Conservation (phyloP, 2,888 invertebrate genomes). For the Drosophila conformis region DNA sequence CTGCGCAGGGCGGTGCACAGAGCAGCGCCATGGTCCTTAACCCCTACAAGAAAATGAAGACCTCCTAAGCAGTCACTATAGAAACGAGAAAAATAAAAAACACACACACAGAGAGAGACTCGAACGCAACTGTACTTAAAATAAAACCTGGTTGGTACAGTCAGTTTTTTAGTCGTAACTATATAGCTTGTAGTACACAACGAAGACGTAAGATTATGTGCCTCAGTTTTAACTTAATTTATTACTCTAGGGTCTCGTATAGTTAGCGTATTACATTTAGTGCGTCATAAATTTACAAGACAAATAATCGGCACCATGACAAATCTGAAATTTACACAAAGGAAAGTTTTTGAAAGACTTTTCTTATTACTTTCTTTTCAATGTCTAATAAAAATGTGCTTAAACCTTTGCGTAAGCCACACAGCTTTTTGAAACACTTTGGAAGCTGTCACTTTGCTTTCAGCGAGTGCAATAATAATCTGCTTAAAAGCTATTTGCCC, state of each 20-base stretch:
- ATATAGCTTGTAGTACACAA: conserved; percentile 44
- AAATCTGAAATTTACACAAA: conserved; percentile 14
- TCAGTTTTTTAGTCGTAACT: conserved; percentile 25
- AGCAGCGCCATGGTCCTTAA: conserved; percentile 88
- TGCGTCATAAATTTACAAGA: conserved; percentile 7
- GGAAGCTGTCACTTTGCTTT: conserved; percentile 18
- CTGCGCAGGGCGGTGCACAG: conserved; percentile 60
- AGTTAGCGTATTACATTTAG: conserved; percentile 38
- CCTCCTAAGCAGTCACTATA: conserved; percentile 85
- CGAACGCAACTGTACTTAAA: conserved; percentile 65
- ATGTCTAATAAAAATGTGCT: conserved; percentile 8
- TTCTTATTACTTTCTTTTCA: background rate
- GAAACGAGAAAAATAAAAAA: background rate
- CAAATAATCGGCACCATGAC: conserved; percentile 35
- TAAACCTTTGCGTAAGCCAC: conserved; percentile 12
- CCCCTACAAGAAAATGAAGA: conserved; percentile 96
- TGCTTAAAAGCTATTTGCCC: conserved; percentile 21
- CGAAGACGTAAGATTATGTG: conserved; percentile 72
- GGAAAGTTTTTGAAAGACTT: background rate
- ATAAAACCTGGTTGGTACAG: conserved; percentile 37
- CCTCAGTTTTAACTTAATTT: conserved; percentile 69
- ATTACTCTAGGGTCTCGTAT: conserved; percentile 44
- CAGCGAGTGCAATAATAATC: conserved; percentile 11
- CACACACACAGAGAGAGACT: conserved; percentile 20
- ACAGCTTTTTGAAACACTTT: background rate